Base-by-base conservation (phyloP, 2,113 vertebrate genomes). In the Macroglossus sobrinus region DNA sequence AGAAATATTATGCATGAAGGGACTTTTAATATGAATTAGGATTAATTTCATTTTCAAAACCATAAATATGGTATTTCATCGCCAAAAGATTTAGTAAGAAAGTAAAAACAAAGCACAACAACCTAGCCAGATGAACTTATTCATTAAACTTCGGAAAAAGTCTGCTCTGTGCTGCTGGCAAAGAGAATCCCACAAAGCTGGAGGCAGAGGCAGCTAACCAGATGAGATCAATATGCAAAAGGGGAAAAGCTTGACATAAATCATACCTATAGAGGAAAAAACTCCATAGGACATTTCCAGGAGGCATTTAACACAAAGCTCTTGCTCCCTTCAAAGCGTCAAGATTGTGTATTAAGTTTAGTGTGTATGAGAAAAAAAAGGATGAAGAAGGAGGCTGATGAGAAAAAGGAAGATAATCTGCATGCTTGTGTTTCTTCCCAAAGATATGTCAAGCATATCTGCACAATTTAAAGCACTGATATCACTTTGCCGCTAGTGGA, bases 11-110 rank as follows among this genome's bases (percentile, higher is more conserved):
- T 0, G 33, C 57, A 43, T 74, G 74, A 97, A 96, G 93, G 96
- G 93, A 88, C 69, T 93, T 97, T 97, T 97, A 98, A 98, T 96
- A 98, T 97, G 95, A 98, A 93, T 96, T 97, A 97, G 92, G 94
- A 97, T 97, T 97, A 88, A 45, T 98, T 61, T 97, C 93, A 88
- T 74, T 19, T 98, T 98, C 95, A 97, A 98, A 97, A 98, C 11
- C 96, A 97, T 98, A 97, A 98, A 97, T 98, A 97, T 85, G 84
- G 96, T 93, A 93, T 96, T 97, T 96, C 71, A 3, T 97, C 97
- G 98, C 96, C 92, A 95, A 98, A 98, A 93, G 68, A 97, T 96
- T 98, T 97, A 96, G 95, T 98, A 97, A 98, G 97, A 98, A 97
- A 97, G 96, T 97, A 98, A 97, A 97, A 97, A 97, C 97, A 98